These are phyloP conservation scores for Pelodytes ibericus DNA, from an alignment of 2,797 vertebrate genomes.

Conservation along the genomic window DNA sequence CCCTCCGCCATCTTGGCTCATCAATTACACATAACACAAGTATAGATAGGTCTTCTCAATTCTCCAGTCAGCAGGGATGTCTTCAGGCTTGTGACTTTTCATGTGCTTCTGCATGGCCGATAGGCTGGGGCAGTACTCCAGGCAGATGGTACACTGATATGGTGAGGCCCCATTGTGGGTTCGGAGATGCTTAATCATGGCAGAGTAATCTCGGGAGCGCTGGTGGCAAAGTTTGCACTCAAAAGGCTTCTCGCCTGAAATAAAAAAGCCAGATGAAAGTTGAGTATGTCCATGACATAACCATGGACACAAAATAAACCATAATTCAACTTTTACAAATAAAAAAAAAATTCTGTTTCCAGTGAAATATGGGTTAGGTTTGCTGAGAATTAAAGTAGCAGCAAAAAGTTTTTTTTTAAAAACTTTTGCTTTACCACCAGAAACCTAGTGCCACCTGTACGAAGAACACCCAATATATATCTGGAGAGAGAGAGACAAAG, in stretches of 20 bases:
- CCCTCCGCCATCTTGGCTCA: conserved; percentile 46
- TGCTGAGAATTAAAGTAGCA: too few species aligned
- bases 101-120: conserved; percentile 99
- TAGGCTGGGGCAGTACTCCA: conserved; percentile 98
- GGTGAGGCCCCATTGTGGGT: conserved; percentile 98
- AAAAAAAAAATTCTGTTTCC: too few species aligned
- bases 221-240: conserved; percentile 99
- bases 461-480: too few species aligned
- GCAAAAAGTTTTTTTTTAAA: too few species aligned
- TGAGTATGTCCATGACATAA: too few species aligned
- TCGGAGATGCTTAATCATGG: conserved; percentile 99
- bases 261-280: too few species aligned
- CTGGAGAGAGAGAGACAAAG: too few species aligned
- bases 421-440: too few species aligned
- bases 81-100: conserved; percentile 96
- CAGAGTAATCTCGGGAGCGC: conserved; percentile 96
- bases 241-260: conserved; percentile 95
- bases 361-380: too few species aligned
- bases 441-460: too few species aligned
- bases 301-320: too few species aligned
- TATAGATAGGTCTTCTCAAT: conserved; percentile 99
- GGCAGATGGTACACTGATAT: conserved; percentile 98
- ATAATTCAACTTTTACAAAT: too few species aligned
- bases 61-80: conserved; percentile 97
- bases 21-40: conserved; percentile 93